These are phyloP conservation scores for Drosophila neonasuta DNA, from an alignment of 2,888 invertebrate genomes.

Conservation along the genomic window DNA sequence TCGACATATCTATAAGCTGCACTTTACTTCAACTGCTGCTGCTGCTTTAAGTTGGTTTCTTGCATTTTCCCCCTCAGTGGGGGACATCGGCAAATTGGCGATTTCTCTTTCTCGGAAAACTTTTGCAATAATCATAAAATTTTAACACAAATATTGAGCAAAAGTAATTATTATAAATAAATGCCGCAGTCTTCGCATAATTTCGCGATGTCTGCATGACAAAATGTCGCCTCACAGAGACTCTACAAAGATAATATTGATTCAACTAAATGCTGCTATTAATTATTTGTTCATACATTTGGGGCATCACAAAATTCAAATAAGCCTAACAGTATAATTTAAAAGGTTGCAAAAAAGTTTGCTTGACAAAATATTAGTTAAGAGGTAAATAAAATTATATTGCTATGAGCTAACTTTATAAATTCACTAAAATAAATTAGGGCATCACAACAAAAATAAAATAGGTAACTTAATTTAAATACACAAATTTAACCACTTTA, in stretches of 20 bases:
- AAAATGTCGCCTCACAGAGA: constrained; percentile 16
- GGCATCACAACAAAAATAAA: no score
- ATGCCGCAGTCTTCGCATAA: constrained; percentile 32
- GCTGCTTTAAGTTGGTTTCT: constrained; percentile 14
- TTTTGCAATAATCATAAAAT: constrained; percentile 74
- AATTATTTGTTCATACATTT: constrained; percentile 5
- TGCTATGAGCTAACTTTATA: no score
- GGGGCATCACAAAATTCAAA: not conserved
- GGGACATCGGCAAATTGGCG: constrained; percentile 58
- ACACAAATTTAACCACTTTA: not conserved
- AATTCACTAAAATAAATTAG: no score
- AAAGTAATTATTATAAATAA: constrained; percentile 68
- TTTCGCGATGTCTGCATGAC: constrained; percentile 31
- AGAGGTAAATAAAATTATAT: no score
- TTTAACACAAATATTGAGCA: constrained; percentile 72
- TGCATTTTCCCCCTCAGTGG: constrained; percentile 58
- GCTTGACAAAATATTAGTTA: no score
- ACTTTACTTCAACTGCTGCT: constrained; percentile 14
- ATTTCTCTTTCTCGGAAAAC: constrained; percentile 76
- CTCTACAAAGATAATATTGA: not conserved
- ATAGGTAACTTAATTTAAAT: no score
- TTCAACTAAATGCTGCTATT: constrained; percentile 24
- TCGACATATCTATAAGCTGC: constrained; percentile 49
- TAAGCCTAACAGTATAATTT: not conserved
- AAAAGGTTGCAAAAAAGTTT: not conserved